These are phyloP conservation scores for Vultur gryphus DNA, from an alignment of 2,797 vertebrate genomes.

Conservation along the genomic window DNA sequence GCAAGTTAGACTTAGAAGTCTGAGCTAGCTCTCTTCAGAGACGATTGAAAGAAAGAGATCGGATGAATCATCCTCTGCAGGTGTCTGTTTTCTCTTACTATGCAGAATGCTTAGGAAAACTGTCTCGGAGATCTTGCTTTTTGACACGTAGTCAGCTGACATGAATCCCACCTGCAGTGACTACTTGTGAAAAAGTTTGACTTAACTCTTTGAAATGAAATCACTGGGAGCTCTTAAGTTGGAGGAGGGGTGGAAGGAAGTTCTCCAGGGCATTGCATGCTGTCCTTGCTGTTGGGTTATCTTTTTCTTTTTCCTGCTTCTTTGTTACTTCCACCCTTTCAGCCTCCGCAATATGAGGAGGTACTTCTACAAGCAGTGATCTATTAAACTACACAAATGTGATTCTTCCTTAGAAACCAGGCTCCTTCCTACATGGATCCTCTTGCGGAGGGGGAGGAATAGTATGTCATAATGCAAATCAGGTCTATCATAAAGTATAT, in stretches of 20 bases:
- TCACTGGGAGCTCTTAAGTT: background rate
- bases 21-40: background rate
- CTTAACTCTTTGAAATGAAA: background rate
- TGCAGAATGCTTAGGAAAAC: background rate
- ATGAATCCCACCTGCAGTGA: background rate
- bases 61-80: background rate
- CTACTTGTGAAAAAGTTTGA: background rate
- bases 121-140: background rate
- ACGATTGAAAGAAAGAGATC: background rate
- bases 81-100: background rate
- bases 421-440: background rate
- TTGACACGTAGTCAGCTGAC: background rate
- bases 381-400: background rate
- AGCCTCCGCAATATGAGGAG: accelerated
- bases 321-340: background rate
- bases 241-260: background rate
- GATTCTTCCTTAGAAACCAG: background rate
- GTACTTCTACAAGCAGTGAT: background rate
- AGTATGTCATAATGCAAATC: background rate
- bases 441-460: background rate
- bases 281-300: background rate
- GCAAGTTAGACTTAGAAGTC: background rate
- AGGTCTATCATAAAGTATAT: background rate
- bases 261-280: background rate
- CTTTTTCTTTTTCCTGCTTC: background rate